Percentiles rank a stretch among this genome's conserved stretches.
Conservation (phyloP, 2,797 vertebrate species). For the Cichlasoma orientale region DNA sequence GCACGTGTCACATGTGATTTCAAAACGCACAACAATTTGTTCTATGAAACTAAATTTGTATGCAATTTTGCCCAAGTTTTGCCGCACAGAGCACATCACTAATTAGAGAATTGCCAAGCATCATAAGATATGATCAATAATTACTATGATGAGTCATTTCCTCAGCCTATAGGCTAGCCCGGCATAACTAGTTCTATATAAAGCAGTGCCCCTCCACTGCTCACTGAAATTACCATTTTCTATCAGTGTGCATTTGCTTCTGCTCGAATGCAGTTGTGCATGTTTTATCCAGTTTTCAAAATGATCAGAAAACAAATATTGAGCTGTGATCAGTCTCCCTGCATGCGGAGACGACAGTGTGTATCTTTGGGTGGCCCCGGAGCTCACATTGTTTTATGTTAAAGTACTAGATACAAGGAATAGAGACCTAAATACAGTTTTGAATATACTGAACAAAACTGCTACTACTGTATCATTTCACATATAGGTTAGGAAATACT, state of each 20-base stretch:
- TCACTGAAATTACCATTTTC: conserved; percentile 48
- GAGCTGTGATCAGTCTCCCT: conserved; percentile 32
- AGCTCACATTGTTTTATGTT: conserved; percentile 17
- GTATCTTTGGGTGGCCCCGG: background rate
- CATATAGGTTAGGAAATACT: background rate
- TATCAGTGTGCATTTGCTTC: conserved; percentile 52
- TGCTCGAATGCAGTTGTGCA: conserved; percentile 60
- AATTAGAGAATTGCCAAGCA: conserved; percentile 44
- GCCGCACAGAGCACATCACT: conserved; percentile 33
- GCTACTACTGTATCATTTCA: background rate
- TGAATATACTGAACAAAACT: background rate
- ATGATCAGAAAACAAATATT: conserved; percentile 35
- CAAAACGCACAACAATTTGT: conserved; percentile 3
- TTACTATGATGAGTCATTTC: conserved; percentile 55
- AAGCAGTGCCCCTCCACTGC: conserved; percentile 37
- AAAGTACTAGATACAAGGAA: background rate
- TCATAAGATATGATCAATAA: conserved; percentile 44
- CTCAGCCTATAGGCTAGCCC: conserved; percentile 46
- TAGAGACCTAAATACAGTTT: background rate
- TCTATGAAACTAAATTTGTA: conserved; percentile 17
- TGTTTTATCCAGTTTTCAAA: conserved; percentile 57
- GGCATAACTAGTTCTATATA: conserved; percentile 40
- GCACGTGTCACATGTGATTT: background rate
- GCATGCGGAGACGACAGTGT: conserved; percentile 13
- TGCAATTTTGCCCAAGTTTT: conserved; percentile 59